Percentiles rank a stretch among this genome's conserved stretches.
Evolutionary conservation across 2,797 vertebrate species (phyloP).

Genomic region (Urosaurus nigricauda): DNA sequence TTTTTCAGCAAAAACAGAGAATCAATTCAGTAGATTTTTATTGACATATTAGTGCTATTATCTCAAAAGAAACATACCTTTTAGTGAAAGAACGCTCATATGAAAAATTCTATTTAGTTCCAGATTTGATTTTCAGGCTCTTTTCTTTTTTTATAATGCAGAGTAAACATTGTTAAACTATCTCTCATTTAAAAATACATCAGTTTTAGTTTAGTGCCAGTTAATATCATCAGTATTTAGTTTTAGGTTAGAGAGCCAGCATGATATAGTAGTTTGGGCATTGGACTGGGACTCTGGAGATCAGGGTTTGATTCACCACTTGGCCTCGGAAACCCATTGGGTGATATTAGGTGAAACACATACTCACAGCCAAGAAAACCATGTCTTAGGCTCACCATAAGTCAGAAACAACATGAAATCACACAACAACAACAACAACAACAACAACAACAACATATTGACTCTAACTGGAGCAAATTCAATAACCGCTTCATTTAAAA

Average conservation of each 20-base stretch:
- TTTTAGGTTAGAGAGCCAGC: too few relatives aligned
- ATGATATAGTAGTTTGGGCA: too few relatives aligned
- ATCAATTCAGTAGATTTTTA: conserved; percentile 44
- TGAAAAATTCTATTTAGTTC: not conserved
- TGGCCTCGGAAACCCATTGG: too few relatives aligned
- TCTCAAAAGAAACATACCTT: not conserved
- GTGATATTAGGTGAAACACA: too few relatives aligned
- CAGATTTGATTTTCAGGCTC: not conserved
- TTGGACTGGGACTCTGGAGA: too few relatives aligned
- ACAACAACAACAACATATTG: not conserved
- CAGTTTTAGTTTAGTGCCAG: not conserved
- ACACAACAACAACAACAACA: too few relatives aligned
- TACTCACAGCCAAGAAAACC: too few relatives aligned
- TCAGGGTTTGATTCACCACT: too few relatives aligned
- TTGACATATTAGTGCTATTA: not conserved
- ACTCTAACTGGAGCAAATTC: conserved; percentile 2
- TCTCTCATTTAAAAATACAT: not conserved
- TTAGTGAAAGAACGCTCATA: not conserved
- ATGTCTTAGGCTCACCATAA: too few relatives aligned
- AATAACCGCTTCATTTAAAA: not conserved
- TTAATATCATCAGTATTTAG: too few relatives aligned
- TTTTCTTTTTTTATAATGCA: not conserved
- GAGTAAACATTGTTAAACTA: not conserved
- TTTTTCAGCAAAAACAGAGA: conserved; percentile 7
- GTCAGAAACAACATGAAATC: too few relatives aligned